Percentiles rank a stretch among this genome's conserved stretches.
These are phyloP conservation scores for Brachyhypopomus occidentalis DNA, from an alignment of 2,113 vertebrate genomes.

Conservation along the genomic window DNA sequence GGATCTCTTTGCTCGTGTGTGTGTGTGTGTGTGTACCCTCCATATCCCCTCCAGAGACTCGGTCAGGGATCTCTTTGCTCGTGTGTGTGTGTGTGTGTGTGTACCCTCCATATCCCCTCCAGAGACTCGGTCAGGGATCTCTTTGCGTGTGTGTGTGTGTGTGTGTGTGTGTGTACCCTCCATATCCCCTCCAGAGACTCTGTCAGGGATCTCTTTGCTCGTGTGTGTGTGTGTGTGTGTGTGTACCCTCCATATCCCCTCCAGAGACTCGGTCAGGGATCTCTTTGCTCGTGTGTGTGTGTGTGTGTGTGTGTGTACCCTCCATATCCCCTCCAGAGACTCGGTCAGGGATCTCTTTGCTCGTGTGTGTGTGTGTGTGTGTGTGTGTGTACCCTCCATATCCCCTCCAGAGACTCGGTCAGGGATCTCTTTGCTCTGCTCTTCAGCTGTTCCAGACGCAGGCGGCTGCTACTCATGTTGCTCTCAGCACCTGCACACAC, in stretches of 20 bases:
- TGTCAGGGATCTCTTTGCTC: conserved; percentile 89
- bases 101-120: conserved; percentile 84
- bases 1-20: too few species aligned
- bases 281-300: conserved; percentile 77
- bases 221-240: too few species aligned
- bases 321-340: conserved; percentile 90
- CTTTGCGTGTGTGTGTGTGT: conserved; percentile 74
- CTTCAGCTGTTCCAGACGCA: conserved; percentile 88
- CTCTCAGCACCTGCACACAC: conserved; percentile 73
- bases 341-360: conserved; percentile 91
- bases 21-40: conserved; percentile 58
- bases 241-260: conserved; percentile 84
- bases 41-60: conserved; percentile 92
- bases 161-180: conserved; percentile 66
- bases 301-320: conserved; percentile 42
- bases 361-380: conserved; percentile 50
- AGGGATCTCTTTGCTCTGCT: conserved; percentile 90
- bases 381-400: conserved; percentile 75
- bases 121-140: conserved; percentile 91
- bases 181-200: conserved; percentile 92
- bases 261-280: conserved; percentile 90
- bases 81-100: neutral
- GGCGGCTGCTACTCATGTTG: conserved; percentile 77
- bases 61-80: conserved; percentile 89
- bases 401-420: conserved; percentile 91